Base-by-base conservation (phyloP, 2,113 vertebrate species). In the Grus americana region DNA sequence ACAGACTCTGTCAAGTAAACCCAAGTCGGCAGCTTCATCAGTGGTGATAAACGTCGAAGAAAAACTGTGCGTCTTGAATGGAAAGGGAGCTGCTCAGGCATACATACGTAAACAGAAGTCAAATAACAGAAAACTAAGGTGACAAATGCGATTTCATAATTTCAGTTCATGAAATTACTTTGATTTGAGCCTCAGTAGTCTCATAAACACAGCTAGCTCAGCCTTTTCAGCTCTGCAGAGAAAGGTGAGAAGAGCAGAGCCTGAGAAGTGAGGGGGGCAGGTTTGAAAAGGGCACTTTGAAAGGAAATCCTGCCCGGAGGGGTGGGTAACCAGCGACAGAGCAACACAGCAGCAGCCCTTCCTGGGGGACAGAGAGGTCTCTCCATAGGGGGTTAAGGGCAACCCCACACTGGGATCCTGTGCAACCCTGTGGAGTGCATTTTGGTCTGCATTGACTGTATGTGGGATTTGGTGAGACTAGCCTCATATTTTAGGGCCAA, bases 321-420 rank as follows among this genome's bases (percentile, higher is more conserved):
- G 32, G 26, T 22, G 49, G 3, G 29, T 11, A 55, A 17, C 24
- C 67, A 73, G 58, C 0, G 2, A 18, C 3, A 27, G 40, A 86
- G 34, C 21, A 67, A 38, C 6, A 21, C 0, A 2, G 6, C 52
- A 86, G 10, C 15, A 59, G 19, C 24, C 23, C 29, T 59, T 89
- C n/a, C 30, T 70, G 32, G 16, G 13, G 6, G 5, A 20, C 4
- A 57, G 47, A 44, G 27, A 14, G 16, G 6, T 5, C 15, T 70
- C 6, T 76, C 26, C 29, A 10, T 1, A 3, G 7, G 23, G 20
- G 9, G 3, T 14, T 13, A 68, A 44, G 34, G 17, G 17, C 15
- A 86, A 23, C 4, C 18, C 10, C 4, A 2, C 1, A 0, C 0
- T 42, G 54, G 20, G 11, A 21, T 52, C 23, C 63, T 59, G 5